phyloP scores from a whole-genome alignment of 2,888 invertebrate genomes.

The Melinopterus prodromus region DNA sequence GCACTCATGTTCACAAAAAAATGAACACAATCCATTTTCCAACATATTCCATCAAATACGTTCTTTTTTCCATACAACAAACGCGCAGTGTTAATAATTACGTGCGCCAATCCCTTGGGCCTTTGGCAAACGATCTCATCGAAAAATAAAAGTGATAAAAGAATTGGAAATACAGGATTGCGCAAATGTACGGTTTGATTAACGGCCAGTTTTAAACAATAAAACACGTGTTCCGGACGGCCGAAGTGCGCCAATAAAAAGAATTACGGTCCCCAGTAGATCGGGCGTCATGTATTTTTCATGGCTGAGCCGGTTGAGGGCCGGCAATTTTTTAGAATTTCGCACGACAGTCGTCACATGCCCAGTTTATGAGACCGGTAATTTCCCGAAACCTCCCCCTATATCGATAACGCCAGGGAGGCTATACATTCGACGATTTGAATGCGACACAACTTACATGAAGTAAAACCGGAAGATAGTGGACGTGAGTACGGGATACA shows the following conservation, averaged over 20 bases:
- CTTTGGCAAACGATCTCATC: slow-evolving; percentile 6
- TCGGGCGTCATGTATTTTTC: slow-evolving; percentile 49
- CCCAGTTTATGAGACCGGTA: slow-evolving; percentile 52
- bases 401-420: slow-evolving; percentile 54
- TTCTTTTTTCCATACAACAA: neutral
- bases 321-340: slow-evolving; percentile 53
- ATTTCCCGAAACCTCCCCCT: slow-evolving; percentile 47
- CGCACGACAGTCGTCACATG: slow-evolving; percentile 55
- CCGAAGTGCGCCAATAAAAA: slow-evolving; percentile 46
- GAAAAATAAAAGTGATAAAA: slow-evolving; percentile 5
- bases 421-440: slow-evolving; percentile 14
- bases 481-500: too few species aligned
- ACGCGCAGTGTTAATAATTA: neutral
- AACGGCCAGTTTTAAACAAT: slow-evolving; percentile 37
- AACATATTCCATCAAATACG: too few species aligned
- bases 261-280: slow-evolving; percentile 46
- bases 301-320: slow-evolving; percentile 39
- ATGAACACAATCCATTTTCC: too few species aligned
- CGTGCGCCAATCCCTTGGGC: neutral
- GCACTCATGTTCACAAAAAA: too few species aligned
- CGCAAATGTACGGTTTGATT: slow-evolving; percentile 37
- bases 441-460: neutral
- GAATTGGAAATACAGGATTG: slow-evolving; percentile 32
- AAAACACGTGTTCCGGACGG: slow-evolving; percentile 36
- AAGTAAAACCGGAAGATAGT: neutral